Evolutionary conservation across 2,888 invertebrate species (phyloP).

Genomic region (Meteorus cinctellus): DNA sequence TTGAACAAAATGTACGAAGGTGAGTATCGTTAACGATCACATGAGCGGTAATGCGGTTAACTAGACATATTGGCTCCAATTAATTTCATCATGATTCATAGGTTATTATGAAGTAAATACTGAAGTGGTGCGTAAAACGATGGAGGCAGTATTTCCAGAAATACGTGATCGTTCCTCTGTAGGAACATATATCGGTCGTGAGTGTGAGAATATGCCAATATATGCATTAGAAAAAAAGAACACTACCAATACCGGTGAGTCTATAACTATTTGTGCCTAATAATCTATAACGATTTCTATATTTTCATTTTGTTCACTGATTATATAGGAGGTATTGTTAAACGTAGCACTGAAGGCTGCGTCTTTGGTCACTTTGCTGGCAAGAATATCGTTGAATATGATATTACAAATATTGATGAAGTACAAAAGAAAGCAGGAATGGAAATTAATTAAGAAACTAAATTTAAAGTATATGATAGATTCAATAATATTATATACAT

Average conservation of each 20-base stretch:
- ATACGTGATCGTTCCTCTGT: constrained; percentile 79
- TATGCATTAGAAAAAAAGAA: constrained; percentile 83
- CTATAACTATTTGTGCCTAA: background rate
- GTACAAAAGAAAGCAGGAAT: constrained; percentile 61
- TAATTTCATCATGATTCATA: constrained; percentile 52
- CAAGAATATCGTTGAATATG: constrained; percentile 82
- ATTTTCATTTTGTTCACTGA: constrained; percentile 29
- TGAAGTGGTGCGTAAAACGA: constrained; percentile 82
- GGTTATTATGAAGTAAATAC: constrained; percentile 89
- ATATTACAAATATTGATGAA: constrained; percentile 82
- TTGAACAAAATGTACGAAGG: constrained; percentile 85
- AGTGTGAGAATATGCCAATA: constrained; percentile 82
- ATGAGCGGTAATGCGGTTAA: background rate
- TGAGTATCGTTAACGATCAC: constrained; percentile 54
- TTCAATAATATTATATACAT: background rate
- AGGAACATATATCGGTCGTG: constrained; percentile 82
- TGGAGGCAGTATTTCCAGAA: constrained; percentile 84
- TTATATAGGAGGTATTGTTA: constrained; percentile 59
- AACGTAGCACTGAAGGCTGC: constrained; percentile 70
- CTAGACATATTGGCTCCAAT: no score
- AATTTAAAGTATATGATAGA: background rate
- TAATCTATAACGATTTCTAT: constrained; percentile 23
- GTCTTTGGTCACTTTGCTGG: constrained; percentile 88
- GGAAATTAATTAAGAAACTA: constrained; percentile 19
- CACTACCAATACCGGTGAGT: constrained; percentile 77